These are phyloP conservation scores for Blera fallax DNA, from an alignment of 2,888 invertebrate species.

Conservation along the genomic window DNA sequence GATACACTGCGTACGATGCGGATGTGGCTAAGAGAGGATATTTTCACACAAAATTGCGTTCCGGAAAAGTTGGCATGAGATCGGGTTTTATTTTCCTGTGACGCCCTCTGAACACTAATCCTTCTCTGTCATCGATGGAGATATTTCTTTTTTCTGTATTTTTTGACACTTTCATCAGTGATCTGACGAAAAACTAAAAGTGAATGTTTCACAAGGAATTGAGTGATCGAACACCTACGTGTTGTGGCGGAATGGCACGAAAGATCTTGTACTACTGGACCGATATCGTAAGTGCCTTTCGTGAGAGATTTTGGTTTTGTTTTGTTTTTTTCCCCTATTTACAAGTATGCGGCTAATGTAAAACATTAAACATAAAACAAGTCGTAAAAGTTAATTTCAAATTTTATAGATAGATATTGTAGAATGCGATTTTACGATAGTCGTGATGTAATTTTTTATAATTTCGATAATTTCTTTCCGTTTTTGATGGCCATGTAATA, in stretches of 20 bases:
- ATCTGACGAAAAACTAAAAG: constrained; percentile 30
- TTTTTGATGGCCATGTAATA: neutral
- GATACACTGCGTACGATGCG: constrained; percentile 47
- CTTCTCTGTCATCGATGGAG: constrained; percentile 6
- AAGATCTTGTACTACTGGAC: neutral
- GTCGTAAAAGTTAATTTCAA: constrained; percentile 20
- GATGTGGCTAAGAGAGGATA: constrained; percentile 11
- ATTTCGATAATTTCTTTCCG: neutral
- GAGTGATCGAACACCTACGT: constrained; percentile 23
- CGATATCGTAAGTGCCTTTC: neutral
- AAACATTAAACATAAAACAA: neutral
- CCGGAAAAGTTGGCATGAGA: constrained; percentile 15
- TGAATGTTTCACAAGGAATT: constrained; percentile 35
- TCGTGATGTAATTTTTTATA: constrained; percentile 25
- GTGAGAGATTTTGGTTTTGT: neutral
- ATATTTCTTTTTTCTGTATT: neutral
- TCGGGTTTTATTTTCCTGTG: neutral
- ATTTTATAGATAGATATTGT: neutral
- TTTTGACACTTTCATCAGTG: constrained; percentile 37
- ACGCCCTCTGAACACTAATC: constrained; percentile 3
- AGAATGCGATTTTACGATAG: constrained; percentile 12
- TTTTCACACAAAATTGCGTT: constrained; percentile 21
- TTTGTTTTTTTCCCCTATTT: neutral
- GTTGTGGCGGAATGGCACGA: neutral
- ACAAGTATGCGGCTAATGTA: constrained; percentile 5